Percentiles rank a stretch among this genome's conserved stretches.
phyloP scores from a whole-genome alignment of 2,113 vertebrate species.

The Columba janthina region DNA sequence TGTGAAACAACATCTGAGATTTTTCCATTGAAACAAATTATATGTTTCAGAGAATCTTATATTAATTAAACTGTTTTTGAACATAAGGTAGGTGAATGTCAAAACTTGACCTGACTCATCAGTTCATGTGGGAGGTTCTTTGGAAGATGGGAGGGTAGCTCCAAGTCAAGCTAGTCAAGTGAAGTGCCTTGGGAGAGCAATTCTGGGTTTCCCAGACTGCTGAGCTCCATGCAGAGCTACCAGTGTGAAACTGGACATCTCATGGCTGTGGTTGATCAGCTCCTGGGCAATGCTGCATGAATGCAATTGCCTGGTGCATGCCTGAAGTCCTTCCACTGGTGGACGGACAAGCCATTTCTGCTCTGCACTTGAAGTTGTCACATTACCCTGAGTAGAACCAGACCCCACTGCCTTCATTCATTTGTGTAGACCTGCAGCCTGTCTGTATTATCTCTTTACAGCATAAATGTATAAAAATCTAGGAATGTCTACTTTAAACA shows the following conservation, averaged over 20 bases:
- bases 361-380: neutral
- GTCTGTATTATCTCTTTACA: neutral
- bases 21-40: neutral
- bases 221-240: neutral
- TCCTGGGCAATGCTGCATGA: neutral
- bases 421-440: neutral
- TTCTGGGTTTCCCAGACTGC: neutral
- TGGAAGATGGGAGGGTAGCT: neutral
- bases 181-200: neutral
- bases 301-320: accelerated
- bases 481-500: neutral
- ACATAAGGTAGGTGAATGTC: neutral
- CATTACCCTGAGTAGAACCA: neutral
- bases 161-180: neutral
- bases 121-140: neutral
- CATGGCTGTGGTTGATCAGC: neutral
- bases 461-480: neutral
- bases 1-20: neutral
- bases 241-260: accelerated
- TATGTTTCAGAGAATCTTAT: neutral
- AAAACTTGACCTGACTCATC: neutral
- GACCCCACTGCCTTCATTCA: neutral
- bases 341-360: accelerated
- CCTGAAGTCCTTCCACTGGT: neutral
- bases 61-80: neutral